A percentile compares a stretch with the other conserved stretches of the same genome.
These are phyloP conservation scores for Phaonia tiefii DNA, from an alignment of 2,888 invertebrate species.

Conservation along the genomic window DNA sequence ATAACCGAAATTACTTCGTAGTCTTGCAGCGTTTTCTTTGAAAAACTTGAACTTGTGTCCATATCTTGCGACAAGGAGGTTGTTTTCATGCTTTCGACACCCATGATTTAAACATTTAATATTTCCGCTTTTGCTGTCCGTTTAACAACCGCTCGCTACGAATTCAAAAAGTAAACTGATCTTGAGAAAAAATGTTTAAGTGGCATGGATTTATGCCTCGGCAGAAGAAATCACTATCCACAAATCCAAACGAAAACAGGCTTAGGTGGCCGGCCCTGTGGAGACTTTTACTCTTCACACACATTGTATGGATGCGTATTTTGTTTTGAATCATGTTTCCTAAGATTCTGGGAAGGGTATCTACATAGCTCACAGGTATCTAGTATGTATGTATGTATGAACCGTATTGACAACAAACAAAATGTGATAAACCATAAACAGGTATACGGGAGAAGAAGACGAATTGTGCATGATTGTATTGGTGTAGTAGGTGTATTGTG, in stretches of 20 bases:
- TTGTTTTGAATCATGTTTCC: background rate
- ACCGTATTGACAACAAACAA: too few species aligned
- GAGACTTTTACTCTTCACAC: conserved; percentile 16
- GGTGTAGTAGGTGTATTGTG: conserved; percentile 15
- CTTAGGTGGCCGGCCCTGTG: conserved; percentile 8
- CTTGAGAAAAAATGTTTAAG: background rate
- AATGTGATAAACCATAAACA: conserved; percentile 43
- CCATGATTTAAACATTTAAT: conserved; percentile 45
- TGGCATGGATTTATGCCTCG: conserved; percentile 10
- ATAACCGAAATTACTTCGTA: conserved; percentile 83
- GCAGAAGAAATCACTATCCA: conserved; percentile 26
- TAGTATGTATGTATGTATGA: conserved; percentile 29
- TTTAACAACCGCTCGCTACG: conserved; percentile 34
- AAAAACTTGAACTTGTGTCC: conserved; percentile 69
- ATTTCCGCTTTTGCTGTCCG: background rate
- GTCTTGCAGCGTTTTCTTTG: conserved; percentile 79
- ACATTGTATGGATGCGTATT: background rate
- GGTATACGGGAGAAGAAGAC: conserved; percentile 37
- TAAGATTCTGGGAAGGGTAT: conserved; percentile 30
- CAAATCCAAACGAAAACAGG: conserved; percentile 3
- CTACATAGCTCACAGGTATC: conserved; percentile 2
- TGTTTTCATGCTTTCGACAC: conserved; percentile 42
- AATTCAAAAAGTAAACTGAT: conserved; percentile 53
- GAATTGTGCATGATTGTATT: background rate
- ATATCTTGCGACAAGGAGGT: conserved; percentile 31